Evolutionary conservation across 2,113 vertebrate genomes (phyloP).

Genomic region (Phaethon lepturus): DNA sequence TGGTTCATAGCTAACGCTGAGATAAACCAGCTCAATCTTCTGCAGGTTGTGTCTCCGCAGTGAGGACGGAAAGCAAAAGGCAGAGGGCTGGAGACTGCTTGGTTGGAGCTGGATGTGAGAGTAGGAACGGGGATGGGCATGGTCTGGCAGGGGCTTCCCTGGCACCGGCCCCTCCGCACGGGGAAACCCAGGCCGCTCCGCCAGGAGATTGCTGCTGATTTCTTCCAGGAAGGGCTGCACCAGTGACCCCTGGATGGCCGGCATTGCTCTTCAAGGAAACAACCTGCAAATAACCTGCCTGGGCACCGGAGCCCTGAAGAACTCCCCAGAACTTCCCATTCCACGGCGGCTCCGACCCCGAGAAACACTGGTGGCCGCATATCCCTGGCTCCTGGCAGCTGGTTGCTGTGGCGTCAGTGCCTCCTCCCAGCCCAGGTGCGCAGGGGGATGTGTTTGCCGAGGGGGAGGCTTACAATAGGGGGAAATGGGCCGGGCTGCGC

Average conservation of each 20-base stretch:
- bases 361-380: not conserved
- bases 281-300: not conserved
- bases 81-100: not conserved
- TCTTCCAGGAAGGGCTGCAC: not conserved
- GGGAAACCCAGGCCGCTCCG: not conserved
- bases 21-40: not conserved
- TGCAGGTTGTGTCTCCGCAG: not conserved
- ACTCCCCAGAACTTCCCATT: not conserved
- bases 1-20: not conserved
- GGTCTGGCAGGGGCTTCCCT: not conserved
- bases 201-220: not conserved
- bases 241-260: not conserved
- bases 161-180: not conserved
- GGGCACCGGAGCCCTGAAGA: not conserved
- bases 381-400: not conserved
- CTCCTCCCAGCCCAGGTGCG: constrained; percentile 67
- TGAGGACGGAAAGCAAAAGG: not conserved
- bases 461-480: constrained; percentile 74
- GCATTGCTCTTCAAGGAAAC: not conserved
- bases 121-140: not conserved
- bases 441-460: constrained; percentile 39
- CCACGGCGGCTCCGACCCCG: fast-evolving
- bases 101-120: not conserved
- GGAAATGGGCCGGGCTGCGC: constrained; percentile 68
- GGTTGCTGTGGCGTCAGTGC: not conserved